Percentiles rank a stretch among this genome's conserved stretches.
These are phyloP conservation scores for Morus bassanus DNA, from an alignment of 2,797 vertebrate species.

Conservation along the genomic window DNA sequence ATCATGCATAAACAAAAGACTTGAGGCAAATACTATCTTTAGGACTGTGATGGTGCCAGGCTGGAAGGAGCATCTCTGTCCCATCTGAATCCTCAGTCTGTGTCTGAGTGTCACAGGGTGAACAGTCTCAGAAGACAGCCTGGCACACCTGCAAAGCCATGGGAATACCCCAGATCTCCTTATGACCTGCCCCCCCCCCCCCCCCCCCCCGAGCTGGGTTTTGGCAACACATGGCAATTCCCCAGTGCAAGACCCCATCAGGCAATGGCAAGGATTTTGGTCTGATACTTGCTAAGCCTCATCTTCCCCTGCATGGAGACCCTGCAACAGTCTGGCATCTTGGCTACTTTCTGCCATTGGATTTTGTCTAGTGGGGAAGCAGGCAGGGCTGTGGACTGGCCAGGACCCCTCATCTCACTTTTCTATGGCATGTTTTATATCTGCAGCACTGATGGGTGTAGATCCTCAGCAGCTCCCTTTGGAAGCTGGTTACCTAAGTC, in stretches of 20 bases:
- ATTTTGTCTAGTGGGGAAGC: background rate
- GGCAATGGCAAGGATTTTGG: background rate
- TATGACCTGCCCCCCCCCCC: fast-evolving
- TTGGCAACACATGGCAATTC: background rate
- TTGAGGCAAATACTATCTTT: background rate
- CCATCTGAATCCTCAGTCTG: background rate
- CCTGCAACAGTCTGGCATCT: background rate
- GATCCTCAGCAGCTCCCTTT: background rate
- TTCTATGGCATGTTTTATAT: background rate
- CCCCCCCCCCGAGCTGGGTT: background rate
- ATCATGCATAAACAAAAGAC: background rate
- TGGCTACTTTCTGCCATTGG: background rate
- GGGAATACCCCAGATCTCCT: background rate
- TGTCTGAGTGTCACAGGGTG: background rate
- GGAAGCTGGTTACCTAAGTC: background rate
- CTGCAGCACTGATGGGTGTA: background rate
- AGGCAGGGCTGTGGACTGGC: background rate
- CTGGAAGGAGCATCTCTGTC: background rate
- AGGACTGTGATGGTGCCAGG: background rate
- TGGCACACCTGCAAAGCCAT: background rate
- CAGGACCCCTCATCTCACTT: background rate
- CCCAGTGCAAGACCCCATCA: background rate
- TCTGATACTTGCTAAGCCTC: background rate
- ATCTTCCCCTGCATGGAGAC: background rate
- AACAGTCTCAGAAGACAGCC: background rate